phyloP scores from a whole-genome alignment of 2,113 vertebrate species.

The Labeo catla region DNA sequence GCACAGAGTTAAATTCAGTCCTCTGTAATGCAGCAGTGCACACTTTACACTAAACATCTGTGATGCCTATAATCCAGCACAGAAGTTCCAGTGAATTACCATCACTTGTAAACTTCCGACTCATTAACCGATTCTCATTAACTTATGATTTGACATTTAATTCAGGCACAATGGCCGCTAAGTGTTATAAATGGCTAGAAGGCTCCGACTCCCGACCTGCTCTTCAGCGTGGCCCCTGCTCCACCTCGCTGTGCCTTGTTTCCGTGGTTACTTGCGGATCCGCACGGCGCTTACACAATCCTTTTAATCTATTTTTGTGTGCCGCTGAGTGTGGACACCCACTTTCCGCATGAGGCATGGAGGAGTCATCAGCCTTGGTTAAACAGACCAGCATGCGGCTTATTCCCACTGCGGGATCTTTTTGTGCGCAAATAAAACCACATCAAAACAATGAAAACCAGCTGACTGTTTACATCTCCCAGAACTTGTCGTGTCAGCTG shows the following conservation, averaged over 20 bases:
- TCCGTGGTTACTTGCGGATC: constrained; percentile 39
- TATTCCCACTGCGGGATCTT: neutral
- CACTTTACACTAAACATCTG: neutral
- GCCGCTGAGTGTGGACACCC: constrained; percentile 38
- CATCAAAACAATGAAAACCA: constrained; percentile 1
- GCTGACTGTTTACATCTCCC: constrained; percentile 18
- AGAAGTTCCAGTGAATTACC: neutral
- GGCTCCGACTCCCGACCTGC: neutral
- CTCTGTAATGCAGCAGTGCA: neutral
- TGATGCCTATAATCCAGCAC: constrained; percentile 8
- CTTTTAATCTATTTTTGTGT: constrained; percentile 48
- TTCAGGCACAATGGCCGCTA: neutral
- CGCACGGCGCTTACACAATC: neutral
- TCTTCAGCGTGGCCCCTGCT: constrained; percentile 36
- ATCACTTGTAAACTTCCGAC: neutral
- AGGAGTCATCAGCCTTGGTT: constrained; percentile 12
- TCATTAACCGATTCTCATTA: constrained; percentile 32
- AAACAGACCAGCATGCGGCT: constrained; percentile 11
- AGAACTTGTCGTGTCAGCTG: neutral
- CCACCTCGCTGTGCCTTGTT: constrained; percentile 38
- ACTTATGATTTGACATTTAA: constrained; percentile 18
- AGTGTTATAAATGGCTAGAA: neutral
- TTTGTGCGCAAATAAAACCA: neutral
- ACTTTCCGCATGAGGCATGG: neutral
- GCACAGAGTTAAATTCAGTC: neutral